These are phyloP conservation scores for Zenarchopterus dispar DNA, from an alignment of 2,797 vertebrate genomes.

Conservation along the genomic window DNA sequence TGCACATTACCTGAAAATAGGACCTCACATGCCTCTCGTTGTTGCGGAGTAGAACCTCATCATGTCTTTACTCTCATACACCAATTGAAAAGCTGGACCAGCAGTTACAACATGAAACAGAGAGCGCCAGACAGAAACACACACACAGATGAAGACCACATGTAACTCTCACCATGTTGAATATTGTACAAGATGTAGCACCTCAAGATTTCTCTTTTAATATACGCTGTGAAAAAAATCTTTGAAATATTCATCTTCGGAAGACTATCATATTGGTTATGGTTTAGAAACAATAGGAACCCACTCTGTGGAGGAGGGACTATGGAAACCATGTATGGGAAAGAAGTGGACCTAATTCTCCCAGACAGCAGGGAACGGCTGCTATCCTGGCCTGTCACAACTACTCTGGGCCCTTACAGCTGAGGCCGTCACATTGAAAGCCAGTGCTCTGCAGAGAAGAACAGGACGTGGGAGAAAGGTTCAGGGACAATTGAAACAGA, in stretches of 20 bases:
- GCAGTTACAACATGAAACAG: too few relatives aligned
- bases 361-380: constrained; percentile 70
- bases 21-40: too few relatives aligned
- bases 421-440: constrained; percentile 68
- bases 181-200: too few relatives aligned
- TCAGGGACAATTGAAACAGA: constrained; percentile 18
- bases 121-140: too few relatives aligned
- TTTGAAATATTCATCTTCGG: neutral
- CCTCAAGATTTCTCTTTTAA: too few relatives aligned
- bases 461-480: constrained; percentile 23
- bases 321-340: constrained; percentile 44
- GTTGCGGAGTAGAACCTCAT: too few relatives aligned
- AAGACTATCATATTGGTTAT: neutral
- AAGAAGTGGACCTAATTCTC: constrained; percentile 64
- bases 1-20: too few relatives aligned
- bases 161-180: too few relatives aligned
- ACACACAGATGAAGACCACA: too few relatives aligned
- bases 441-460: constrained; percentile 37
- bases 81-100: too few relatives aligned
- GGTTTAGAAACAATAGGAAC: neutral
- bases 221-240: too few relatives aligned
- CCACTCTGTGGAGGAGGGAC: constrained; percentile 13
- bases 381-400: constrained; percentile 78
- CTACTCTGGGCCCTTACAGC: constrained; percentile 58
- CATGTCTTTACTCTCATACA: too few relatives aligned